Evolutionary conservation across 2,888 invertebrate genomes (phyloP).

Genomic region (Conus canariensis): DNA sequence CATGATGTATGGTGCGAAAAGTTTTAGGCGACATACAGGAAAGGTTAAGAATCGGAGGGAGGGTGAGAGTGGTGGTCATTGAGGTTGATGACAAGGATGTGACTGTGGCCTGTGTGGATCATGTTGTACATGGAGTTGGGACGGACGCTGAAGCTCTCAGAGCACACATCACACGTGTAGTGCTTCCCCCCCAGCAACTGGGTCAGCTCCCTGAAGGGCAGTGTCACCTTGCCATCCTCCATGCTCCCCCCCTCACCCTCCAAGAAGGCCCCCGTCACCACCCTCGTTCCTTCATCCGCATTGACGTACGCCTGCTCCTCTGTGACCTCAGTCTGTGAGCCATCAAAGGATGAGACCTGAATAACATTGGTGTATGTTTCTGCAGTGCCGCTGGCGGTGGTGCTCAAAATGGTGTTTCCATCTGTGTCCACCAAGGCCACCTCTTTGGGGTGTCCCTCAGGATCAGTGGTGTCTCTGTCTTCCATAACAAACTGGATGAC

Average conservation of each 20-base stretch:
- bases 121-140: conserved; percentile 43
- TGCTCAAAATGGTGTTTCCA: background rate
- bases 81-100: conserved; percentile 43
- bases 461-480: background rate
- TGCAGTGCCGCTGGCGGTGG: background rate
- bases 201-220: conserved; percentile 36
- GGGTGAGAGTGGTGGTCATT: conserved; percentile 30
- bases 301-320: conserved; percentile 40
- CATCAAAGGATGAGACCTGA: background rate
- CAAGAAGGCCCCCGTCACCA: conserved; percentile 32
- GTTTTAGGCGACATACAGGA: too few species aligned
- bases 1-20: too few species aligned
- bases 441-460: background rate
- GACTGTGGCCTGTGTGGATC: conserved; percentile 40
- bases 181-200: conserved; percentile 41
- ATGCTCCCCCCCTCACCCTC: conserved; percentile 40
- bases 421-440: background rate
- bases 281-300: conserved; percentile 35
- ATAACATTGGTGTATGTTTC: background rate
- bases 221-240: conserved; percentile 41
- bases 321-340: background rate
- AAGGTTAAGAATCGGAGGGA: background rate
- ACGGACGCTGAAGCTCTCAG: conserved; percentile 29
- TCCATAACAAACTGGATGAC: conserved; percentile 36
- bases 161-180: conserved; percentile 40